phyloP scores from a whole-genome alignment of 2,888 invertebrate genomes.

The Drosophila mayaguana region DNA sequence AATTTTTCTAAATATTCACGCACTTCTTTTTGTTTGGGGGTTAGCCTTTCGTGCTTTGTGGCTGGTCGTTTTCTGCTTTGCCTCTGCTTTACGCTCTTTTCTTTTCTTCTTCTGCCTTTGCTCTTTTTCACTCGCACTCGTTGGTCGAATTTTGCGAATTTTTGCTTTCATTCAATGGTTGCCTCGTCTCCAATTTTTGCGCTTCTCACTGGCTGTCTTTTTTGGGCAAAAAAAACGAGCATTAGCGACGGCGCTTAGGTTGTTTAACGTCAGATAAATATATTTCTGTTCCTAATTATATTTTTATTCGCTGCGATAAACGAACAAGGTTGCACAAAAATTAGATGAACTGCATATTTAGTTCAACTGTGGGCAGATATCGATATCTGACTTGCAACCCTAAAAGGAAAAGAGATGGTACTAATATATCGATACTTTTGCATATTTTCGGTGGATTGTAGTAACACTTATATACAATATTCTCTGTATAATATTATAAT shows the following conservation, averaged over 20 bases:
- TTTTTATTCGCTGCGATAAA: conserved; percentile 67
- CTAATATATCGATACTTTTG: conserved; percentile 10
- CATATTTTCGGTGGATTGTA: neutral
- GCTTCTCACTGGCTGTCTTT: conserved; percentile 45
- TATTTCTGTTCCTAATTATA: conserved; percentile 63
- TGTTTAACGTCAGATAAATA: conserved; percentile 57
- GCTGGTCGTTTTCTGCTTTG: conserved; percentile 62
- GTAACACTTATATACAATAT: neutral
- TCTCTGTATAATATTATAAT: neutral
- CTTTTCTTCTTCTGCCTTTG: conserved; percentile 47
- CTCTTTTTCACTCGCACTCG: conserved; percentile 64
- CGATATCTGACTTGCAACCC: conserved; percentile 36
- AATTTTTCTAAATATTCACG: conserved; percentile 76
- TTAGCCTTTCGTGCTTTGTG: conserved; percentile 72
- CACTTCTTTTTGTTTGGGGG: conserved; percentile 66
- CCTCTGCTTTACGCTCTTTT: conserved; percentile 32
- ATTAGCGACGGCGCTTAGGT: conserved; percentile 42
- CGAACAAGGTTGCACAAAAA: conserved; percentile 60
- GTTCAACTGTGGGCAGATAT: conserved; percentile 36
- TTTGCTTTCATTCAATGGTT: conserved; percentile 59
- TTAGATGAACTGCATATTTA: conserved; percentile 62
- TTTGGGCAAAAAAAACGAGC: conserved; percentile 46
- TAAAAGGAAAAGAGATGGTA: conserved; percentile 1
- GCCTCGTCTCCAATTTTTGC: conserved; percentile 52
- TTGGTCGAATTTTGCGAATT: conserved; percentile 58